Base-by-base conservation (phyloP, 2,888 invertebrate genomes). In the Brachypterus glaber region DNA sequence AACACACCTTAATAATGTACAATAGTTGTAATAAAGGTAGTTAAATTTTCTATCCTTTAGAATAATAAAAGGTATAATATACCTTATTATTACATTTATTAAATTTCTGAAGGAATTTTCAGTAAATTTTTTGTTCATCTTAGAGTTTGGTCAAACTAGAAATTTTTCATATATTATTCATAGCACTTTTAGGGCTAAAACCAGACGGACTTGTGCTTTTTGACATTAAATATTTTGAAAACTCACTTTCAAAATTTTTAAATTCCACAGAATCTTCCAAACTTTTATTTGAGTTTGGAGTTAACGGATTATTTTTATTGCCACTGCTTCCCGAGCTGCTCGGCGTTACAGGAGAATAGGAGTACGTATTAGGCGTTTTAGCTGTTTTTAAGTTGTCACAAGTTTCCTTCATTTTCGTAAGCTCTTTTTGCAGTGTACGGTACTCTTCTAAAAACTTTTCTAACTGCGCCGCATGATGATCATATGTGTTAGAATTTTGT, bases 371-470 rank as follows among this genome's bases (percentile, higher is more conserved):
- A 5, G 7, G 8, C 27, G 11, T 25, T 33, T 12, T 43, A 29
- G 54, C 69, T 36, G 69, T 69, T 18, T 71, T 65, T 52, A 82
- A 70, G 46, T 75, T 79, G 49, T 83, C 82, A 55, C 83, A 77
- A 14, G 81, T 81, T 55, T 82, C 80, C 54, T 83, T 85, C 83
- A 86, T 84, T 59, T 79, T 77, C 40, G 81, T 82, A 45, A 86
- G 66, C 60, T 86, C 82, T 57, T 82, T 79, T 57, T 85, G 80
- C 39, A 86, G 69, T 51, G 72, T 78, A 49, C 83, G 73, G 57
- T 86, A 86, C 57, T 86, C 86, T 54, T 85, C 82, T 30, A 86
- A 71, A 60, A 86, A 86, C 38, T 79, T 73, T 55, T 85, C 85
- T 44, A 86, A 64, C 57, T 86, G 84, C 11, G 83, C 81, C 1